These are phyloP conservation scores for Parasteatoda lunata DNA, from an alignment of 2,888 invertebrate genomes.

Conservation along the genomic window DNA sequence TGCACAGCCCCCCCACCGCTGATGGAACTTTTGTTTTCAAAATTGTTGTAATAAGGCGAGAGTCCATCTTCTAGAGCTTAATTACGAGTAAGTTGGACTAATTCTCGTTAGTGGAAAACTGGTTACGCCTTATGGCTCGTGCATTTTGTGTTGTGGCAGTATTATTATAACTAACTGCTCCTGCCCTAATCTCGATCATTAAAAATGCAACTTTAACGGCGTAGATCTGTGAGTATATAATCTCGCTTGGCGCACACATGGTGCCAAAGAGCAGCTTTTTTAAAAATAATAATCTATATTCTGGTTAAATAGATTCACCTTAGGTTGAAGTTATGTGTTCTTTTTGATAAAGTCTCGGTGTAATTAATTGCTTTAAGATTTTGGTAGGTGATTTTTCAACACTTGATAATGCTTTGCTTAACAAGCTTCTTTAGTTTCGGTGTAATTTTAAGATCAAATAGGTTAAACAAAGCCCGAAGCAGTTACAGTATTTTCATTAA, in stretches of 20 bases:
- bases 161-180: neutral
- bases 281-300: neutral
- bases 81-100: neutral
- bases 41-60: neutral
- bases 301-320: too few species aligned
- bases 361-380: too few species aligned
- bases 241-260: neutral
- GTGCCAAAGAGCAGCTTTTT: neutral
- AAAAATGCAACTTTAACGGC: neutral
- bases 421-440: too few species aligned
- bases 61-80: neutral
- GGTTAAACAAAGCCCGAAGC: too few species aligned
- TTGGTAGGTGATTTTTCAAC: too few species aligned
- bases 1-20: neutral
- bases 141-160: neutral
- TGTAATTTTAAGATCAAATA: too few species aligned
- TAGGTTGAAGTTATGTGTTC: too few species aligned
- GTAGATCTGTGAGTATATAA: neutral
- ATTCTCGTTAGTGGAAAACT: neutral
- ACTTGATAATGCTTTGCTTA: too few species aligned
- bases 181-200: neutral
- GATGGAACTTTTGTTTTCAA: neutral
- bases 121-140: neutral
- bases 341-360: too few species aligned
- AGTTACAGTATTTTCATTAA: too few species aligned